phyloP scores from a whole-genome alignment of 2,797 vertebrate genomes.

The Phrynocephalus guinanensis region DNA sequence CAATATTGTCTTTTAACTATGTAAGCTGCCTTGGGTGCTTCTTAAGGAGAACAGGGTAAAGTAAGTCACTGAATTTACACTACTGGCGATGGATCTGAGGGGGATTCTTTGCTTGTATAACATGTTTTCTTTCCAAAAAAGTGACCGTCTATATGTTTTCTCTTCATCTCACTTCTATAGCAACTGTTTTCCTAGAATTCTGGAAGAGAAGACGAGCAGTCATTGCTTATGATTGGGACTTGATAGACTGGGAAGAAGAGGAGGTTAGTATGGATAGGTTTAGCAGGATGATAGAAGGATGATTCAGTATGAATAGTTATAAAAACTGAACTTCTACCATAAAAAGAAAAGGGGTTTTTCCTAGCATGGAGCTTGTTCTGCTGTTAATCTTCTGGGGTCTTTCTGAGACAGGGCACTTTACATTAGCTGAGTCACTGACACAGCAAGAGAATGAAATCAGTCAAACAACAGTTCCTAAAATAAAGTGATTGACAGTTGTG shows the following conservation, averaged over 20 bases:
- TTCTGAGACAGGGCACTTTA: neutral
- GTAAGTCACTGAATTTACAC: too few species aligned
- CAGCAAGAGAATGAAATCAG: constrained; percentile 12
- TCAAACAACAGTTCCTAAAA: constrained; percentile 6
- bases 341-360: constrained; percentile 12
- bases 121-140: constrained; percentile 48
- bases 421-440: constrained; percentile 18
- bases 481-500: constrained; percentile 5
- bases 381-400: neutral
- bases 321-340: neutral
- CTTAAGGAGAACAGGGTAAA: too few species aligned
- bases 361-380: neutral
- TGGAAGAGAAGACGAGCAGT: constrained; percentile 93
- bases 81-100: too few species aligned
- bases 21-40: too few species aligned
- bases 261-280: constrained; percentile 82
- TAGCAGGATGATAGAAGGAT: neutral
- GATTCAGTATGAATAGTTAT: neutral
- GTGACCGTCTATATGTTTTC: constrained; percentile 31
- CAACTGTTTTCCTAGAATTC: constrained; percentile 94
- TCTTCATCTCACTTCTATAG: constrained; percentile 72
- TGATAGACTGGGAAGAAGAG: constrained; percentile 96
- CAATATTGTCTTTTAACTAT: too few species aligned
- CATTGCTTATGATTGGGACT: constrained; percentile 95
- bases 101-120: neutral